A percentile compares a stretch with the other conserved stretches of the same genome.
Conservation (phyloP, 2,888 invertebrate species). For the Hydroisotoma schaefferi region DNA sequence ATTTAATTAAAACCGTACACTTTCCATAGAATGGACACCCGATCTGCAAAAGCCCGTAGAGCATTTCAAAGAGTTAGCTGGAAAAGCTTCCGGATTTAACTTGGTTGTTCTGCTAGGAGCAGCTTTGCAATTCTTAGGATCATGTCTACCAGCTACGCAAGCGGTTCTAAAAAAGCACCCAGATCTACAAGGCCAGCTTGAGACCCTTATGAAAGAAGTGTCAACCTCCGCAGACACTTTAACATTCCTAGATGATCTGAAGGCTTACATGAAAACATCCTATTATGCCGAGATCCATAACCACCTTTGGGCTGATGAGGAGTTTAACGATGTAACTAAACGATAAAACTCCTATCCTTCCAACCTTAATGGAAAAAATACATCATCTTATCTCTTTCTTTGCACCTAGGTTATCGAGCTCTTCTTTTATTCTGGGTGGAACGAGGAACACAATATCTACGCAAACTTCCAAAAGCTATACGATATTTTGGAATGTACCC, state of each 20-base stretch:
- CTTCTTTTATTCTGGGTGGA: slow-evolving; percentile 7
- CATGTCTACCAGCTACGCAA: not conserved
- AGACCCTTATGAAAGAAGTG: too few relatives aligned
- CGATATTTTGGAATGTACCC: not conserved
- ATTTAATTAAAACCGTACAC: too few relatives aligned
- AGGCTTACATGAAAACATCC: slow-evolving; percentile 1
- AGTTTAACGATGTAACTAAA: slow-evolving; percentile 15
- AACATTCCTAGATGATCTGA: slow-evolving; percentile 1
- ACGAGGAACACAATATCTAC: slow-evolving; percentile 8
- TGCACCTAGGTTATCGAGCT: not conserved
- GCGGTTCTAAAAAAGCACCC: too few relatives aligned
- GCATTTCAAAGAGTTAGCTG: too few relatives aligned
- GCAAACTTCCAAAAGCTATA: slow-evolving; percentile 10
- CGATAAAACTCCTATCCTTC: not conserved
- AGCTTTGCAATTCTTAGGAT: not conserved
- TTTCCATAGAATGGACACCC: too few relatives aligned
- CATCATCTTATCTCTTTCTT: not conserved
- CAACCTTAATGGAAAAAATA: not conserved
- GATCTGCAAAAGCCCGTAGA: too few relatives aligned
- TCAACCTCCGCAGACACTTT: too few relatives aligned
- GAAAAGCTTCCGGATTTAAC: too few relatives aligned
- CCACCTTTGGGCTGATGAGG: slow-evolving; percentile 12
- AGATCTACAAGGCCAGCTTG: too few relatives aligned
- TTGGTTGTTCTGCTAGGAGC: too few relatives aligned
- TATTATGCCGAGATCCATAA: slow-evolving; percentile 13